Conservation (phyloP, 2,113 vertebrate genomes). For the Hemiscyllium ocellatum region DNA sequence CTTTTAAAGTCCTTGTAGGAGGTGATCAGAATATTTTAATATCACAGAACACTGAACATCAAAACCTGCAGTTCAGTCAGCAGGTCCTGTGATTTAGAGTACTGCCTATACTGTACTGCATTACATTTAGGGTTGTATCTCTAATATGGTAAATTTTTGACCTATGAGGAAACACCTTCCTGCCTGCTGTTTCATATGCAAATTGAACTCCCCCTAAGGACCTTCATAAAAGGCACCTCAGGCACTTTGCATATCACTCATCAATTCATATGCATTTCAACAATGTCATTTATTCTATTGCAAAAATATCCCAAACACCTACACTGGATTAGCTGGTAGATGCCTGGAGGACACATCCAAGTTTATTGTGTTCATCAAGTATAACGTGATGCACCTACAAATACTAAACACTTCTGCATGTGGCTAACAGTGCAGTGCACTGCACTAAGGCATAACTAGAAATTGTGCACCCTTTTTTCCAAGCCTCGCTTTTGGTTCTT, state of each 20-base stretch:
- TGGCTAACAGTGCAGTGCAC: neutral
- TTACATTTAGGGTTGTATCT: neutral
- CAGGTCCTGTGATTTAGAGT: neutral
- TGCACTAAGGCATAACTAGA: neutral
- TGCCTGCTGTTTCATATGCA: constrained; percentile 35
- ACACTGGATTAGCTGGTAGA: constrained; percentile 28
- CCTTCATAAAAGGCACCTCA: constrained; percentile 25
- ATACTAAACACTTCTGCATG: neutral
- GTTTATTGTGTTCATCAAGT: constrained; percentile 19
- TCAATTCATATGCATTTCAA: constrained; percentile 8
- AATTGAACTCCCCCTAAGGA: constrained; percentile 27
- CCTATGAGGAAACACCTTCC: constrained; percentile 35
- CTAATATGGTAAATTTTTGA: neutral
- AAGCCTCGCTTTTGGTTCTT: neutral
- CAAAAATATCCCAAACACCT: constrained; percentile 20
- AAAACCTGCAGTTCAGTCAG: neutral
- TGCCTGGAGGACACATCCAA: neutral
- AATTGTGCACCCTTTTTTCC: neutral
- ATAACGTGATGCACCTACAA: neutral
- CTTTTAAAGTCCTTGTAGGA: neutral
- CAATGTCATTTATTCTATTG: neutral
- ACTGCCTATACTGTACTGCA: neutral
- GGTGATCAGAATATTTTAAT: constrained; percentile 25
- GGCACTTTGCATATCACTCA: constrained; percentile 34
- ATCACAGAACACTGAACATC: neutral